phyloP scores from a whole-genome alignment of 2,797 vertebrate species.

The Chelidonichthys spinosus region DNA sequence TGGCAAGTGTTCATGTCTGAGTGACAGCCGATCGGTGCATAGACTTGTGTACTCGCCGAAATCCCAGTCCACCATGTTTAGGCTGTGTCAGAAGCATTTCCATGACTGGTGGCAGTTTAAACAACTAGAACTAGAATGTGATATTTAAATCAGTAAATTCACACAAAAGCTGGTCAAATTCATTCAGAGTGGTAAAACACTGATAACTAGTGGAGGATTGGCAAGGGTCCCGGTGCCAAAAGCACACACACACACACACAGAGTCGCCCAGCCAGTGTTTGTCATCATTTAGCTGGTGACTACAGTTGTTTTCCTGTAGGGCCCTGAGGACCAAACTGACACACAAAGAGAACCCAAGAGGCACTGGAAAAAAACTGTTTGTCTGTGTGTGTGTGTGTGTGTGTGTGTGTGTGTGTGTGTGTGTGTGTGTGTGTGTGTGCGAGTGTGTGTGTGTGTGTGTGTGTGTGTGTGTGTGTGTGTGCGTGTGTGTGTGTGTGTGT shows the following conservation, averaged over 20 bases:
- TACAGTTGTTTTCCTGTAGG: constrained; percentile 74
- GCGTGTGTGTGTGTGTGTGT: constrained; percentile 19
- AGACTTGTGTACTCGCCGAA: background rate
- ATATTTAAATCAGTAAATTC: background rate
- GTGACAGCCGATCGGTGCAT: background rate
- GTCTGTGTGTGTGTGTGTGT: constrained; percentile 27
- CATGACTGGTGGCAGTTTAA: background rate
- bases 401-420: constrained; percentile 26
- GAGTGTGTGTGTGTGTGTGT: constrained; percentile 26
- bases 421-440: constrained; percentile 28
- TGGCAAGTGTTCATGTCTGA: background rate
- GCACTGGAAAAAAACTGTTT: constrained; percentile 49
- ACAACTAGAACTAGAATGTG: background rate
- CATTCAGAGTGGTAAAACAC: background rate
- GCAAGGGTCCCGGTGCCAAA: constrained; percentile 2
- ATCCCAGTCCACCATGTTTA: background rate
- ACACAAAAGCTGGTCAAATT: background rate
- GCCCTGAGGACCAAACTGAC: constrained; percentile 52
- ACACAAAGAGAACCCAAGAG: constrained; percentile 57
- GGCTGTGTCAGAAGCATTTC: background rate
- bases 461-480: constrained; percentile 15
- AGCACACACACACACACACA: constrained; percentile 29
- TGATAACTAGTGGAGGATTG: background rate
- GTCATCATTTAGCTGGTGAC: constrained; percentile 68
- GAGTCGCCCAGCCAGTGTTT: constrained; percentile 50